These are phyloP conservation scores for Esox lucius DNA, from an alignment of 2,797 vertebrate species.

Conservation along the genomic window DNA sequence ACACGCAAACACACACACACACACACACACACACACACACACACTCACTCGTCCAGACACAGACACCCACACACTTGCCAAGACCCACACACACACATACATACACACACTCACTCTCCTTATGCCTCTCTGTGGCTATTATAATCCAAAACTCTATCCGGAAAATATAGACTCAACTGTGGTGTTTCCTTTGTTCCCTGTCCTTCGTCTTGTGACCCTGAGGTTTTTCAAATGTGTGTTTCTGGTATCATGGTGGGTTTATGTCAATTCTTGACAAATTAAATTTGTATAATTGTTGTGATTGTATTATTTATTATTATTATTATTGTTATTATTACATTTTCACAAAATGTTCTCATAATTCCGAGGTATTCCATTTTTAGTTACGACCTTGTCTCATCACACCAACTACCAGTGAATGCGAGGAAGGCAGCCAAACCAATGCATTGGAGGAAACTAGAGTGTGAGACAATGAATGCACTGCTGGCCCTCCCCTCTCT, in stretches of 20 bases:
- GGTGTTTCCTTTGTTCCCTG: neutral
- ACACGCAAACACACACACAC: too few species aligned
- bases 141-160: conserved; percentile 33
- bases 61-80: too few species aligned
- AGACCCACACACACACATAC: too few species aligned
- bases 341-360: too few species aligned
- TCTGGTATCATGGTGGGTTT: neutral
- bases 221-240: conserved; percentile 25
- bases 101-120: neutral
- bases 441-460: too few species aligned
- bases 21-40: too few species aligned
- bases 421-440: neutral
- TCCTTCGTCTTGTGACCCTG: neutral
- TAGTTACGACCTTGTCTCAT: too few species aligned
- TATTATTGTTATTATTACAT: too few species aligned
- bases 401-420: neutral
- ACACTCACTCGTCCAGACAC: too few species aligned
- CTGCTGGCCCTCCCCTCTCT: too few species aligned
- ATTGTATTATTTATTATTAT: too few species aligned
- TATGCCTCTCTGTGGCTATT: conserved; percentile 33
- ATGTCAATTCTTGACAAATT: neutral
- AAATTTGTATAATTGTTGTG: neutral
- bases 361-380: neutral
- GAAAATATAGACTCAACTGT: conserved; percentile 29
- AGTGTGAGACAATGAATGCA: too few species aligned